These are phyloP conservation scores for Rattus rattus DNA, from an alignment of 2,113 vertebrate species.

Conservation along the genomic window DNA sequence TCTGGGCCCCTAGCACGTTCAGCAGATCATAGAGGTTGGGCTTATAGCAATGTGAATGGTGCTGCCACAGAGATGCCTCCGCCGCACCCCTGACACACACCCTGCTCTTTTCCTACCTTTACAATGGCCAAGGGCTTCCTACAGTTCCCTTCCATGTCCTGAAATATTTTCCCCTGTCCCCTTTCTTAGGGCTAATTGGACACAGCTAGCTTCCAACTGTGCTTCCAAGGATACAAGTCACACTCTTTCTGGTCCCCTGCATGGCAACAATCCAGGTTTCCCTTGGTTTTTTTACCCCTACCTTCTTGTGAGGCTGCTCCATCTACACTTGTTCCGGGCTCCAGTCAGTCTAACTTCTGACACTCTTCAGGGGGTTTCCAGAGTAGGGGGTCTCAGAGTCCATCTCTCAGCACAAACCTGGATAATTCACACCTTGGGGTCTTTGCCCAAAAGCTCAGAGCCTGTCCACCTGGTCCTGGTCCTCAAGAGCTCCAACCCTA, in stretches of 20 bases:
- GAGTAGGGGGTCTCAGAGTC: background rate
- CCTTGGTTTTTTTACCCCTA: background rate
- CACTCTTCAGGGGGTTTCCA: background rate
- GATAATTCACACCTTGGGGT: background rate
- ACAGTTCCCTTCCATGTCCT: background rate
- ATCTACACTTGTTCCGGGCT: background rate
- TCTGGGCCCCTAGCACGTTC: background rate
- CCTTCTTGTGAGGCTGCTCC: background rate
- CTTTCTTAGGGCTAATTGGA: background rate
- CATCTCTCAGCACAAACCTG: too few relatives aligned
- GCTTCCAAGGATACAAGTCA: background rate
- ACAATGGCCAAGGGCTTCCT: background rate
- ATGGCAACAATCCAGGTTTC: background rate
- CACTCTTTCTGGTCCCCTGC: too few relatives aligned
- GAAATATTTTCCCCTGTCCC: background rate
- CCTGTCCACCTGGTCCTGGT: too few relatives aligned
- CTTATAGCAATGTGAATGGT: accelerated
- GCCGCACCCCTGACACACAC: accelerated
- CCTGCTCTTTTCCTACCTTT: background rate
- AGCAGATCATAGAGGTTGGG: background rate
- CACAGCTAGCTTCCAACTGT: background rate
- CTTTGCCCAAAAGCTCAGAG: accelerated
- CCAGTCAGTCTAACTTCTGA: background rate
- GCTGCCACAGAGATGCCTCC: background rate
- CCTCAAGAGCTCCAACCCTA: background rate